phyloP scores from a whole-genome alignment of 1,140 invertebrate species.

The Chironomus tepperi region DNA sequence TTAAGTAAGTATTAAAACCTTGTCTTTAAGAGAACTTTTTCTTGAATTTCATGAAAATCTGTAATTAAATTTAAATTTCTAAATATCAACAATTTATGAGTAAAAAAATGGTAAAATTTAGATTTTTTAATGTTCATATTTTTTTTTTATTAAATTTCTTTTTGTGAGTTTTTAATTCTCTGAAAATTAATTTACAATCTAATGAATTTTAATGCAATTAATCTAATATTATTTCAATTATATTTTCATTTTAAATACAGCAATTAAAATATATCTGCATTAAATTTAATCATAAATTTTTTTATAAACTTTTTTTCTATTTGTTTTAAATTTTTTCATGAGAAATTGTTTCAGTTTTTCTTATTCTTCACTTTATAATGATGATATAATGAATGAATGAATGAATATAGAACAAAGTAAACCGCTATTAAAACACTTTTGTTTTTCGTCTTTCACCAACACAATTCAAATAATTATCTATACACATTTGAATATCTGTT shows the following conservation, averaged over 20 bases:
- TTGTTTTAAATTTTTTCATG: not conserved
- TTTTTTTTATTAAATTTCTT: not conserved
- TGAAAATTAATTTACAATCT: not conserved
- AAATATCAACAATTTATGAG: no score
- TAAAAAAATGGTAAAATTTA: no score
- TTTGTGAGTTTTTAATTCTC: not conserved
- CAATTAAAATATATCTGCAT: not conserved
- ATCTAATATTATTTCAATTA: not conserved
- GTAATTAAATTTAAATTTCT: no score
- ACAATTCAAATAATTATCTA: no score
- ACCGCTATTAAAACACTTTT: no score
- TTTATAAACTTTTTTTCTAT: not conserved
- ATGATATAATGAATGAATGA: not conserved
- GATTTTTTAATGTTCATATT: not conserved
- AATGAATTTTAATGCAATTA: not conserved
- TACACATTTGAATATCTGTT: no score
- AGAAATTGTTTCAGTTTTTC: not conserved
- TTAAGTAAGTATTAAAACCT: no score
- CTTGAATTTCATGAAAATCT: no score
- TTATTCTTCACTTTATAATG: not conserved
- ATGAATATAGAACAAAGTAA: not conserved
- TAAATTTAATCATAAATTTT: not conserved
- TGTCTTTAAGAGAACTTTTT: no score
- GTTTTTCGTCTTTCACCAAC: no score
- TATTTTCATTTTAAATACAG: slow-evolving; percentile 6